A percentile compares a stretch with the other conserved stretches of the same genome.
phyloP scores from a whole-genome alignment of 2,888 invertebrate genomes.

The Lissonota sp. region DNA sequence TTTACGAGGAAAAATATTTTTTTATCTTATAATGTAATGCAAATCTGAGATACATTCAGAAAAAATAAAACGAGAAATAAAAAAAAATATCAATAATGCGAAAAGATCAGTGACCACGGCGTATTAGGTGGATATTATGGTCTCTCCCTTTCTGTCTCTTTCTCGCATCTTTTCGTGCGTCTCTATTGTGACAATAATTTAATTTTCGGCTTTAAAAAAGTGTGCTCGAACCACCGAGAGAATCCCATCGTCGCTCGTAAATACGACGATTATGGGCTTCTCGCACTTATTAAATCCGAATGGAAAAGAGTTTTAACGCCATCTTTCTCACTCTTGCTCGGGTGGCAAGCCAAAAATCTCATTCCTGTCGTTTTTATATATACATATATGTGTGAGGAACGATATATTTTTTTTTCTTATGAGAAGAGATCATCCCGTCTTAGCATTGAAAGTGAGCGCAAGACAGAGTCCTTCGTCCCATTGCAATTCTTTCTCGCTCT shows the following conservation, averaged over 20 bases:
- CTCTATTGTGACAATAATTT: constrained; percentile 82
- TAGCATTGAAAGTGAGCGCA: constrained; percentile 31
- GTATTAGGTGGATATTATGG: constrained; percentile 1
- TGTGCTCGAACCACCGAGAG: constrained; percentile 63
- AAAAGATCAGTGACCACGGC: constrained; percentile 7
- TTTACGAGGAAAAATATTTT: no score
- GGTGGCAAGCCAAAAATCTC: constrained; percentile 45
- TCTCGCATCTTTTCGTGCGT: constrained; percentile 61
- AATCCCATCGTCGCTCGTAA: constrained; percentile 75
- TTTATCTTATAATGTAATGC: no score
- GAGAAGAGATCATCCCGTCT: constrained; percentile 47
- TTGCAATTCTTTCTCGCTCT: constrained; percentile 59
- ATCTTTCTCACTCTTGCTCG: constrained; percentile 46
- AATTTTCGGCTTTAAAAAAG: constrained; percentile 72
- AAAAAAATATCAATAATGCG: constrained; percentile 16
- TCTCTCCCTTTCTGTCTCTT: background rate
- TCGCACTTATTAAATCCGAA: constrained; percentile 80
- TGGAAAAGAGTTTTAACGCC: constrained; percentile 53
- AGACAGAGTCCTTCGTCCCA: constrained; percentile 55
- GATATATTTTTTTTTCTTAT: constrained; percentile 15
- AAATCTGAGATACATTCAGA: background rate
- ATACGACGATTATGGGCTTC: constrained; percentile 80
- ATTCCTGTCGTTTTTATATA: constrained; percentile 40
- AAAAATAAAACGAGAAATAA: background rate
- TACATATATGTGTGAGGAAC: background rate